phyloP scores from a whole-genome alignment of 2,797 vertebrate genomes.

The Danio albolineatus region DNA sequence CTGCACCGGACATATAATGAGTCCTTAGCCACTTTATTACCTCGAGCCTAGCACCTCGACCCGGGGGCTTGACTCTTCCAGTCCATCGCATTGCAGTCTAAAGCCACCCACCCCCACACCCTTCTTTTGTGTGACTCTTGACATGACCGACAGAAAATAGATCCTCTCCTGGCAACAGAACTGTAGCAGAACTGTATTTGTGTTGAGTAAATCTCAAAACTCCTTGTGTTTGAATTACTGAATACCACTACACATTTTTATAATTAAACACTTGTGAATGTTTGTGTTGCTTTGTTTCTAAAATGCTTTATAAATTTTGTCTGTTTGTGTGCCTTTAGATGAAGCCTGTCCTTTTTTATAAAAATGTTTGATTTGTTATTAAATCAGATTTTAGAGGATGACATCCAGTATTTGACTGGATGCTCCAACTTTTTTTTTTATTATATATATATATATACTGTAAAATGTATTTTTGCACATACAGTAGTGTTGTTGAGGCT shows the following conservation, averaged over 20 bases:
- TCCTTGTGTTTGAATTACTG: not conserved
- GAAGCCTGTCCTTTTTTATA: not conserved
- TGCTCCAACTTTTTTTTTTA: not conserved
- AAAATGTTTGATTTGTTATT: not conserved
- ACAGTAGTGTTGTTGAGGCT: not conserved
- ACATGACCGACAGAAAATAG: slow-evolving; percentile 67
- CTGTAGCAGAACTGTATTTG: slow-evolving; percentile 5
- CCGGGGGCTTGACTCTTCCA: slow-evolving; percentile 67
- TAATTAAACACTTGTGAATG: not conserved
- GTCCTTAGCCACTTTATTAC: slow-evolving; percentile 71
- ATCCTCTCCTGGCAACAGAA: slow-evolving; percentile 51
- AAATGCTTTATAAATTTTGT: not conserved
- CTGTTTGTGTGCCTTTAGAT: not conserved
- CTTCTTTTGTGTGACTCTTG: slow-evolving; percentile 55
- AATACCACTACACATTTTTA: too few relatives aligned
- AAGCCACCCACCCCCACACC: slow-evolving; percentile 53
- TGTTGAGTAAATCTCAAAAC: not conserved
- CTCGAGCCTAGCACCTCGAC: slow-evolving; percentile 57
- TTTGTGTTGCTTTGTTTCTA: not conserved
- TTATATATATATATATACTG: not conserved
- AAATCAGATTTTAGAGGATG: not conserved
- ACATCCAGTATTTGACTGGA: not conserved
- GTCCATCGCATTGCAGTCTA: slow-evolving; percentile 73
- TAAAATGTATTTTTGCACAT: not conserved
- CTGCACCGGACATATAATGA: slow-evolving; percentile 69